Evolutionary conservation across 2,888 invertebrate species (phyloP).

Genomic region (Phaonia tiefii): DNA sequence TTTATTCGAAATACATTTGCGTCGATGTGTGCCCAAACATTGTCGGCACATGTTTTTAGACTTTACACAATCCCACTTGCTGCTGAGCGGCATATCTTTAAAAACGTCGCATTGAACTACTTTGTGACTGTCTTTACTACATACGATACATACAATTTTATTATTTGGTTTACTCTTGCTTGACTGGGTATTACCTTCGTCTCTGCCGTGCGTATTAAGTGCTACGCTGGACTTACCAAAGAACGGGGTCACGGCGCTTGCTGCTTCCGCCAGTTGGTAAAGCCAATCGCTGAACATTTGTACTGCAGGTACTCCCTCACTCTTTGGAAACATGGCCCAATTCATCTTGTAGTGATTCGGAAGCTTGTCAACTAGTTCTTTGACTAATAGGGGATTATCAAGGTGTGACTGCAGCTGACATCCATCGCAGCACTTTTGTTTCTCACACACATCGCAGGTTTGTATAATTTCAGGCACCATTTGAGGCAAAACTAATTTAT

Average conservation of each 20-base stretch:
- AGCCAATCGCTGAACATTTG: slow-evolving; percentile 43
- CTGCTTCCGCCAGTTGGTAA: slow-evolving; percentile 17
- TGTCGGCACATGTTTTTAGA: slow-evolving; percentile 54
- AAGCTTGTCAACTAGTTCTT: slow-evolving; percentile 50
- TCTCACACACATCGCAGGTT: slow-evolving; percentile 41
- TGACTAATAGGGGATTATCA: slow-evolving; percentile 43
- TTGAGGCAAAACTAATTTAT: slow-evolving; percentile 31
- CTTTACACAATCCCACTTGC: slow-evolving; percentile 53
- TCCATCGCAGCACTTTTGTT: slow-evolving; percentile 52
- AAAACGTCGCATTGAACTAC: slow-evolving; percentile 41
- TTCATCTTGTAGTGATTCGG: slow-evolving; percentile 37
- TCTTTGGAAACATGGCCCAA: slow-evolving; percentile 37
- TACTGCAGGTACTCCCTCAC: slow-evolving; percentile 37
- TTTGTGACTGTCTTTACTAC: slow-evolving; percentile 35
- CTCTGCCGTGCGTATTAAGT: slow-evolving; percentile 19
- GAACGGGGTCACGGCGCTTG: slow-evolving; percentile 26
- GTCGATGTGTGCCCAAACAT: slow-evolving; percentile 51
- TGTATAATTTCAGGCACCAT: slow-evolving; percentile 33
- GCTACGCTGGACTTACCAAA: slow-evolving; percentile 2
- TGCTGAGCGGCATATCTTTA: slow-evolving; percentile 25
- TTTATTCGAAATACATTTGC: slow-evolving; percentile 35
- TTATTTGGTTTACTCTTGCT: neutral
- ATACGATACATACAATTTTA: neutral
- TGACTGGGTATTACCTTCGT: neutral
- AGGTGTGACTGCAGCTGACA: slow-evolving; percentile 44